Evolutionary conservation across 1,140 invertebrate genomes (phyloP), one percentile per base, ranked within the genome.

Genomic region (Doryteuthis pealeii): DNA sequence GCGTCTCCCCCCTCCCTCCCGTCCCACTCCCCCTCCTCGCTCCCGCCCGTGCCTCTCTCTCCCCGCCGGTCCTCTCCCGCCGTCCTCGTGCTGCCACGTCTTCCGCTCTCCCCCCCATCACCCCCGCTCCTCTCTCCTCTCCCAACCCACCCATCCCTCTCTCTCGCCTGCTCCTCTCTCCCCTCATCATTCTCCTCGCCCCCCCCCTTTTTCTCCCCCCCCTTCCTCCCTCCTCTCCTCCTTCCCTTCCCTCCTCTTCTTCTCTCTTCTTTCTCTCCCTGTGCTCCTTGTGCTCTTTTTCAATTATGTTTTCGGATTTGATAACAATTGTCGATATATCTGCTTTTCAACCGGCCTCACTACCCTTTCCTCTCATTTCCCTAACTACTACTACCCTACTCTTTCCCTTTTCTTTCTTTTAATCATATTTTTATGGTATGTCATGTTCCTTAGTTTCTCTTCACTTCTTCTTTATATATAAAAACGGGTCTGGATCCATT

Each of bases 111-210:
- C 2, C 30, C 71, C 31, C 22, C 15, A n/a, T 15, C 32, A 6
- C 22, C 28, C 40, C 5, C 69, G 26, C 35, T 4, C 62, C 8
- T 30, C 1, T 8, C 14, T 72, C 49, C 6, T 74, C 69, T 15
- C 75, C 76, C 75, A 77, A 22, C 77, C 77, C 5, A 26, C 70
- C 32, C 71, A 45, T 6, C 78, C 76, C 72, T 80, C 76, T 43
- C 69, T 80, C 10, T 66, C 73, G 18, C 70, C 75, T 2, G 74
- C 70, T 5, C 18, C n/a, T 15, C 31, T 8, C 15, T 72, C 54
- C 62, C 74, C 73, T 0, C 75, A 71, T 2, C 54, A 78, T 22
- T 80, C 45, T 49, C 0, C 22, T 49, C 22, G 45, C 22, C 22
- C 22, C 45, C 22, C 22, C 22, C 45, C 22, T 49, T 14, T 22